Evolutionary conservation across 2,888 invertebrate species (phyloP), one percentile per base, ranked within the genome.

Genomic region (Habrosyne pyritoides): DNA sequence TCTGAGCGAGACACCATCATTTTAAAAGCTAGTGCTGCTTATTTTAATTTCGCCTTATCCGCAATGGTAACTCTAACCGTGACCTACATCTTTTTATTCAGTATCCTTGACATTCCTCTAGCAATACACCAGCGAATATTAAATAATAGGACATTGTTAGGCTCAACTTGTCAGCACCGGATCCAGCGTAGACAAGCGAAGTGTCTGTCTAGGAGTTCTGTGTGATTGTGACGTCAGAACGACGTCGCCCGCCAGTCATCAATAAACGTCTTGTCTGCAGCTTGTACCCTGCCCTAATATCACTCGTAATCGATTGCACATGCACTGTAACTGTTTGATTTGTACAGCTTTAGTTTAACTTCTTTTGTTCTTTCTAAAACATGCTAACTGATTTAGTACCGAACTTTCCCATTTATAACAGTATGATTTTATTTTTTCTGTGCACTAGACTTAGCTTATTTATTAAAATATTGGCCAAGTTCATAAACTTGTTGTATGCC

Each of bases 251-350:
- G 47, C 47, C 33, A 21, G 28, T 51, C 22, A 46, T 54, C 61
- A 58, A 63, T 69, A 69, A 72, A 63, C 56, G 63, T 53, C 49
- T 50, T 8, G 33, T 33, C 33, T 33, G 33, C 56, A 57, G 55
- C 59, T 57, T 51, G 55, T 50, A 62, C n/a, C 2, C 14, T 42
- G 14, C 14, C 42, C 42, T 65, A 63, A 65, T 60, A 56, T 53
- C 57, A 30, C 33, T 61, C 57, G 59, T 63, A 63, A 65, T 67
- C 56, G 65, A 63, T 67, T 61, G 52, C 36, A 33, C 5, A 36
- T 18, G 3, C 14, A n/a, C 14, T 14, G n/a, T n/a, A n/a, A n/a
- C n/a, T n/a, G n/a, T n/a, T n/a, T n/a, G n/a, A n/a, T n/a, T n/a
- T n/a, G n/a, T n/a, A n/a, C n/a, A n/a, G n/a, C n/a, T n/a, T n/a